Evolutionary conservation across 2,113 vertebrate species (phyloP).

Genomic region (Phasianus colchicus): DNA sequence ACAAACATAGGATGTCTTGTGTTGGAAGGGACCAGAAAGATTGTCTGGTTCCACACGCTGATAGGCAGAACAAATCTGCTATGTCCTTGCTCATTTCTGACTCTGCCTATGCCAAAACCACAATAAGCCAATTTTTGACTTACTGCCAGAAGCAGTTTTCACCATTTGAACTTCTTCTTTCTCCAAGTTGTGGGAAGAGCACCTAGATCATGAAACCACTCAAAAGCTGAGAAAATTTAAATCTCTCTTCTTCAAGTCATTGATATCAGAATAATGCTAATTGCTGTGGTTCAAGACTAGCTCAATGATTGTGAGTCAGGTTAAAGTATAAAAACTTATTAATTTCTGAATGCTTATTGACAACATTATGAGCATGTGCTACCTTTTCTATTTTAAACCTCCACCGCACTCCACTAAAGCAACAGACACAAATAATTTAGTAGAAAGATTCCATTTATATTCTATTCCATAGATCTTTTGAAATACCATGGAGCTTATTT

Average conservation of each 20-base stretch:
- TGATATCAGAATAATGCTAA: not conserved
- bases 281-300: not conserved
- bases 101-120: not conserved
- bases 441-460: not conserved
- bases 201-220: not conserved
- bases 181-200: not conserved
- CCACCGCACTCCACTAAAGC: fast-evolving
- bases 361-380: not conserved
- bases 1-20: no score
- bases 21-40: no score
- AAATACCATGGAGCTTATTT: not conserved
- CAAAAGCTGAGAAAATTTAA: not conserved
- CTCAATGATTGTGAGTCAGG: not conserved
- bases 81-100: not conserved
- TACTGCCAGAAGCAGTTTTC: not conserved
- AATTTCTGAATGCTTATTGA: not conserved
- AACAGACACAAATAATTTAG: not conserved
- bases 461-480: not conserved
- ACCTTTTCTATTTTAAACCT: not conserved
- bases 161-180: not conserved
- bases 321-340: not conserved
- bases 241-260: not conserved
- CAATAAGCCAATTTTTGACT: not conserved
- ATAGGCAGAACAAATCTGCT: not conserved
- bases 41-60: not conserved